Evolutionary conservation across 1,140 invertebrate species (phyloP), one percentile per base, ranked within the genome.

Genomic region (Drosophila mojavensis): DNA sequence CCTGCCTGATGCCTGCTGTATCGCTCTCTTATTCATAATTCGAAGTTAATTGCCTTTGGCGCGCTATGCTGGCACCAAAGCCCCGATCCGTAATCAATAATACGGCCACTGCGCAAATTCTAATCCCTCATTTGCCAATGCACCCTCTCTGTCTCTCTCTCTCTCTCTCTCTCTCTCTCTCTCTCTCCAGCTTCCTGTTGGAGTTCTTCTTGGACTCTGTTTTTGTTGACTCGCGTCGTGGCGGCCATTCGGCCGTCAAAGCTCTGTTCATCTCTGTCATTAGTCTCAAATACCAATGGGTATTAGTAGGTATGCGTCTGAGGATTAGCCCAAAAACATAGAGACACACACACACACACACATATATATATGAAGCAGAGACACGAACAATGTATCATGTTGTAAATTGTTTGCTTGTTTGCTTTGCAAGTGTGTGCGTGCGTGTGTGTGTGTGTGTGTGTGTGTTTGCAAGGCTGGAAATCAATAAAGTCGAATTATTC

Each of bases 401-500:
- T 68, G 33, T 48, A 59, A 56, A 59, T 36, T 58, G 55, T 53
- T 53, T 60, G 65, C 36, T 36, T 55, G 56, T 69, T 69, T 60
- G 33, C 33, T 59, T 51, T 59, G 33, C n/a, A 43, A 20, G 45
- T 26, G 20, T 33, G 28, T 7, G 45, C 17, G 20, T 33, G 28
- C 1, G 30, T 33, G 30, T 33, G 17, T 17, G 17, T 30, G 28
- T 30, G 28, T 5, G 28, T 30, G 5, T 30, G 28, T 5, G 28
- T 30, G 28, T 30, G 28, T 30, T 1, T 30, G 17, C 24, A 26
- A 3, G 33, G 36, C 36, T 43, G 47, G 39, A 76, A 79, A 82
- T 86, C 83, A 74, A 88, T 86, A 81, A 68, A 74, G 43, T 68
- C 36, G 54, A 70, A 76, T 76, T 67, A 86, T 82, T 71, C 55